Percentiles rank a stretch among this genome's conserved stretches.
Evolutionary conservation across 2,888 invertebrate genomes (phyloP).

Genomic region (Andricus curvator): DNA sequence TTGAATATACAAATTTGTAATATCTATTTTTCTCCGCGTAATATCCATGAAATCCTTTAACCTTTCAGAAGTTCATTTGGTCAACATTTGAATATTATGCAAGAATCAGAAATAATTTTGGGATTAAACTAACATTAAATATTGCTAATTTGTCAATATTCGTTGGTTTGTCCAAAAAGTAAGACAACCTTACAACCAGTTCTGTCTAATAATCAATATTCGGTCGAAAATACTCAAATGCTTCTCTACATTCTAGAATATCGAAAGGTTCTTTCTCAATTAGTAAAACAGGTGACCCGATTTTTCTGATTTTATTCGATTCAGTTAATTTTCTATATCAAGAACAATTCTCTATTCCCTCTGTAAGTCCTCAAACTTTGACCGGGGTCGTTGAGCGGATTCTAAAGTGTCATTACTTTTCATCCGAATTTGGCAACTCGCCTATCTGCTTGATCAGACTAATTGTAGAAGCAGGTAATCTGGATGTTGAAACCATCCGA

Average conservation of each 20-base stretch:
- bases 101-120: too few relatives aligned
- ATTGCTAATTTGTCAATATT: too few relatives aligned
- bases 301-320: neutral
- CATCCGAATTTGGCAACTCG: conserved; percentile 6
- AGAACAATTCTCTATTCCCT: neutral
- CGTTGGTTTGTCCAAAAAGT: too few relatives aligned
- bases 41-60: too few relatives aligned
- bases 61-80: too few relatives aligned
- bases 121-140: too few relatives aligned
- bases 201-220: too few relatives aligned
- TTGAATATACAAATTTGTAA: too few relatives aligned
- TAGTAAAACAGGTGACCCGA: neutral
- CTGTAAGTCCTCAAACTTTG: neutral
- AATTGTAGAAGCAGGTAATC: conserved; percentile 20
- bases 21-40: too few relatives aligned
- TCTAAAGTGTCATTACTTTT: neutral
- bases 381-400: conserved; percentile 16
- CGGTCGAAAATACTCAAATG: neutral
- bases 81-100: too few relatives aligned
- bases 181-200: too few relatives aligned
- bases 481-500: conserved; percentile 3
- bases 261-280: neutral
- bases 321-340: neutral
- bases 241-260: neutral
- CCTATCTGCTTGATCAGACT: neutral